phyloP scores from a whole-genome alignment of 2,888 invertebrate species.

The Drosophila buzzatii region DNA sequence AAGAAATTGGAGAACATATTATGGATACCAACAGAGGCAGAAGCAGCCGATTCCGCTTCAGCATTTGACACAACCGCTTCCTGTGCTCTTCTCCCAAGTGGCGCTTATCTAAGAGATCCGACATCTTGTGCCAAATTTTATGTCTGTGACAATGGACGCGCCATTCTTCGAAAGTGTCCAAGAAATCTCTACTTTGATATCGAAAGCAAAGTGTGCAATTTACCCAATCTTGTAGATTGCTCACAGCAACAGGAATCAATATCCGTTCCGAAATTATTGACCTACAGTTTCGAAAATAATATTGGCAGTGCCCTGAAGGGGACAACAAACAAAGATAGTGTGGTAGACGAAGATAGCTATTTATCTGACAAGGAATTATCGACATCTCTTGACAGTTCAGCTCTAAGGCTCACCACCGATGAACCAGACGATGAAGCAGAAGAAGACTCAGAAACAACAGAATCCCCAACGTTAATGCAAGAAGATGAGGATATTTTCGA shows the following conservation, averaged over 20 bases:
- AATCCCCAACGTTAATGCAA: background rate
- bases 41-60: background rate
- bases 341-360: background rate
- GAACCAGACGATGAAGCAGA: background rate
- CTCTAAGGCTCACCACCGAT: background rate
- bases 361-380: background rate
- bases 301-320: background rate
- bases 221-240: conserved; percentile 7
- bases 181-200: conserved; percentile 13
- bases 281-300: background rate
- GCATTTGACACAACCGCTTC: background rate
- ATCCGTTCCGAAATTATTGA: background rate
- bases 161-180: conserved; percentile 6
- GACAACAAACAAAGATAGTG: background rate
- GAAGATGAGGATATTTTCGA: background rate
- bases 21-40: background rate
- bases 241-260: background rate
- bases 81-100: conserved; percentile 8
- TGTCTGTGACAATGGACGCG: conserved; percentile 11
- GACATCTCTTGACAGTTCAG: background rate
- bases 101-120: conserved; percentile 1
- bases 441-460: background rate
- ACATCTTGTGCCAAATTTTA: conserved; percentile 9
- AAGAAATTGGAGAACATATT: background rate
- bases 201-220: conserved; percentile 4